Evolutionary conservation across 2,113 vertebrate genomes (phyloP), one percentile per base, ranked within the genome.

Genomic region (Scomber japonicus): DNA sequence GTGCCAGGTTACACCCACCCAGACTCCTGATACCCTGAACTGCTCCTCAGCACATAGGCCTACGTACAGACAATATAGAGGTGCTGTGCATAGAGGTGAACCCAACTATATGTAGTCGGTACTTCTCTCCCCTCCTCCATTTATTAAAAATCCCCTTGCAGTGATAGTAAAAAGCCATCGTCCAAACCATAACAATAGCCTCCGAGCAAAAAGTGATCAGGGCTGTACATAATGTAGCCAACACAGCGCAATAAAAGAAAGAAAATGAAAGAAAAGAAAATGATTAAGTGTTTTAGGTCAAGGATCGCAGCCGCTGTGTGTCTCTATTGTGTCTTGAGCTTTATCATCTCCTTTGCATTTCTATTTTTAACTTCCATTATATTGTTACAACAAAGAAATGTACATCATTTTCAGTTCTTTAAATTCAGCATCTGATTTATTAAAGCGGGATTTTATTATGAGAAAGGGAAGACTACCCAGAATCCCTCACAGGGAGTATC

Each of bases 391-490:
- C 74, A 27, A 59, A 81, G 68, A 74, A 78, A 79, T 51, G 27
- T 67, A 31, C 59, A 80, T 88, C 79, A 72, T 82, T 73, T 90
- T 89, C 78, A 75, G 7, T 40, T 8, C 75, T 77, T 89, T 78
- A 80, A 72, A 85, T 91, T 82, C 76, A 87, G 69, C 82, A 78
- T 68, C 62, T 21, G 16, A 86, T 88, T 71, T 63, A 72, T 89
- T 91, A 78, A 69, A 81, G 71, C 69, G 2, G 63, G 31, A 51
- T 21, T 16, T 79, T 60, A 79, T 92, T 88, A 88, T 88, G 78
- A 90, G 78, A 76, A 79, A 72, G 49, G 31, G 45, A 80, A 69
- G 79, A 83, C 74, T 84, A 62, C 81, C 2, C 67, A 86, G 83
- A 78, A 78, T 30, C 44, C 30, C 72, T 83, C 73, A 2, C 12